These are phyloP conservation scores for Drosophila histrio DNA, from an alignment of 2,888 invertebrate species.

Conservation along the genomic window DNA sequence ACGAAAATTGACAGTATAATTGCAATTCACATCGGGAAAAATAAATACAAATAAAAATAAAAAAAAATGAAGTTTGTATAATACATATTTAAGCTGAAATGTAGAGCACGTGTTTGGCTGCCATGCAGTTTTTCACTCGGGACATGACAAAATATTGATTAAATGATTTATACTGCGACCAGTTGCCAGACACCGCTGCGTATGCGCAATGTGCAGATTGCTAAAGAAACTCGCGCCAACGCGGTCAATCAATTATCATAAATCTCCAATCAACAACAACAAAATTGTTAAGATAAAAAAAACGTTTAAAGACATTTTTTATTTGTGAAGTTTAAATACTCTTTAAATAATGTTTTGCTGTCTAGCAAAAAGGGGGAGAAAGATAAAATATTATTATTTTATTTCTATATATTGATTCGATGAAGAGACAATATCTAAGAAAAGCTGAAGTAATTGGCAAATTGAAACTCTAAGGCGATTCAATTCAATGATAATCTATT, in stretches of 20 bases:
- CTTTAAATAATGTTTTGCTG: neutral
- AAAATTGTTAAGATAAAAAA: conserved; percentile 19
- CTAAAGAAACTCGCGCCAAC: conserved; percentile 48
- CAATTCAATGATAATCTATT: neutral
- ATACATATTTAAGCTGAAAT: conserved; percentile 43
- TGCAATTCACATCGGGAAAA: conserved; percentile 37
- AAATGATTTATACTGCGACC: conserved; percentile 67
- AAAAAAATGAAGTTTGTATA: conserved; percentile 2
- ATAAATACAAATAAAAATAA: conserved; percentile 6
- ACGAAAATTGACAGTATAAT: conserved; percentile 69
- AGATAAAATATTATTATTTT: neutral
- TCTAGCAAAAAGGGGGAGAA: neutral
- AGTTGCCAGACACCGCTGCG: conserved; percentile 58
- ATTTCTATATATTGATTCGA: too few species aligned
- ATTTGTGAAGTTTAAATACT: conserved; percentile 14
- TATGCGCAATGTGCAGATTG: conserved; percentile 61
- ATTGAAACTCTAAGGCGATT: neutral
- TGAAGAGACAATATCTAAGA: too few species aligned
- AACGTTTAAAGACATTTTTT: neutral
- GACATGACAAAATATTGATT: conserved; percentile 77
- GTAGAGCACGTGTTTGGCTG: conserved; percentile 70
- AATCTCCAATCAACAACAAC: conserved; percentile 55
- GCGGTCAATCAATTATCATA: conserved; percentile 69
- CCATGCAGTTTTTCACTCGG: conserved; percentile 53
- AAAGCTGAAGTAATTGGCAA: too few species aligned